These are phyloP conservation scores for Tamandua tetradactyla DNA, from an alignment of 2,797 vertebrate genomes.

Conservation along the genomic window DNA sequence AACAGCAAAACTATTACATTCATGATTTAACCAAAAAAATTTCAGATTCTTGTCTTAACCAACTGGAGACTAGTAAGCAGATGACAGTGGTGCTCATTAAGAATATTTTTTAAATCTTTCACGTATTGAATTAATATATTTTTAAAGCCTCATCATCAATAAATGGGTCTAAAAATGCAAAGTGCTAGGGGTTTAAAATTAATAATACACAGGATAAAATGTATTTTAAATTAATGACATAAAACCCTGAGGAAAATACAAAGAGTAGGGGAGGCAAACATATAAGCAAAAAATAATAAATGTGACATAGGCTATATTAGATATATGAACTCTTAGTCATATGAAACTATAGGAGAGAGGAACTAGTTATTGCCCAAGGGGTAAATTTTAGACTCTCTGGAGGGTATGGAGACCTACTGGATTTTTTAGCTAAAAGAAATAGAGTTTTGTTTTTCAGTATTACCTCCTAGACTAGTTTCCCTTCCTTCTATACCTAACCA, in stretches of 20 bases:
- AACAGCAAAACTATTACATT: slow-evolving; percentile 3
- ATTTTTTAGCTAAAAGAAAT: background rate
- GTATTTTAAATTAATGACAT: background rate
- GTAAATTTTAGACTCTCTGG: background rate
- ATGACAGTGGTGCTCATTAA: background rate
- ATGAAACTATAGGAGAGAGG: background rate
- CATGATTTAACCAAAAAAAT: background rate
- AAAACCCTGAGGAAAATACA: background rate
- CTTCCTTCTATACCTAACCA: background rate
- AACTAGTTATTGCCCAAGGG: background rate
- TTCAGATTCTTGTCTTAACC: background rate
- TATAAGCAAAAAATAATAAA: background rate
- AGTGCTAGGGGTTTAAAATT: background rate
- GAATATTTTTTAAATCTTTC: background rate
- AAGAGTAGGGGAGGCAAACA: background rate
- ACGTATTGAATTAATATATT: background rate
- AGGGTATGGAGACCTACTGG: background rate
- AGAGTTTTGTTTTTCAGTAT: background rate
- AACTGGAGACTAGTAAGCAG: background rate
- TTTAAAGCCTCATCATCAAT: background rate
- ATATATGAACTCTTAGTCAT: background rate
- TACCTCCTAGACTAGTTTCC: background rate
- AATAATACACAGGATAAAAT: background rate
- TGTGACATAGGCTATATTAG: background rate
- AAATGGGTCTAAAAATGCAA: background rate